Evolutionary conservation across 2,113 vertebrate species (phyloP).

Genomic region (Etheostoma spectabile): DNA sequence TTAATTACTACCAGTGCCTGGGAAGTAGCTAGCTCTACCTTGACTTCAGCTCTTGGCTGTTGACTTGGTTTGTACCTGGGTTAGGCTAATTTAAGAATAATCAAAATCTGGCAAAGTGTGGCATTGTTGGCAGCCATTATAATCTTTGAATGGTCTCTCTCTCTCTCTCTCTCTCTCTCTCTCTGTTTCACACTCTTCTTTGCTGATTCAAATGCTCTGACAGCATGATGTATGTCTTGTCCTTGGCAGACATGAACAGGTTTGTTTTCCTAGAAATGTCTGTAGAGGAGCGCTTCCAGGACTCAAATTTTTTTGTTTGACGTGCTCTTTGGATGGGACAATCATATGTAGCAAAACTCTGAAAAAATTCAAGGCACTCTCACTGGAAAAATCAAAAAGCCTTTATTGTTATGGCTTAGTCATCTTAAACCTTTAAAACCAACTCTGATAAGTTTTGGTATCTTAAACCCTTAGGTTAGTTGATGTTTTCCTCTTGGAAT

Average conservation of each 20-base stretch:
- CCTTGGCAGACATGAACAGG: constrained; percentile 69
- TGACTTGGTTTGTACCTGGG: neutral
- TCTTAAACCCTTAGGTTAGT: constrained; percentile 9
- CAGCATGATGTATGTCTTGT: constrained; percentile 74
- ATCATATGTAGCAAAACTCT: no score
- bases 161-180: neutral
- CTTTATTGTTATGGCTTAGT: no score
- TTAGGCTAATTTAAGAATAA: constrained; percentile 6
- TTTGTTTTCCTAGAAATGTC: constrained; percentile 53
- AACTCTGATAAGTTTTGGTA: no score
- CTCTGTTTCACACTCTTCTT: neutral
- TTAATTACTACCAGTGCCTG: constrained; percentile 6
- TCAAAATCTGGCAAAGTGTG: neutral
- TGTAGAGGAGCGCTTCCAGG: no score
- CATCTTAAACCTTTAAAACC: no score
- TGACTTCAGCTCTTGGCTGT: neutral
- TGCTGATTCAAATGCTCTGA: constrained; percentile 55
- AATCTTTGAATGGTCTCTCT: neutral
- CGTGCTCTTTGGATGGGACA: no score
- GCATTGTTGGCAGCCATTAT: neutral
- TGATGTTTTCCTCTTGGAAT: constrained; percentile 75
- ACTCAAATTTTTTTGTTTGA: no score
- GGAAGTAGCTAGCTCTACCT: neutral
- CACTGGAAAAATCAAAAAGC: no score
- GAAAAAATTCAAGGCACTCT: no score